Evolutionary conservation across 2,797 vertebrate genomes (phyloP).

Genomic region (Acropternis orthonyx): DNA sequence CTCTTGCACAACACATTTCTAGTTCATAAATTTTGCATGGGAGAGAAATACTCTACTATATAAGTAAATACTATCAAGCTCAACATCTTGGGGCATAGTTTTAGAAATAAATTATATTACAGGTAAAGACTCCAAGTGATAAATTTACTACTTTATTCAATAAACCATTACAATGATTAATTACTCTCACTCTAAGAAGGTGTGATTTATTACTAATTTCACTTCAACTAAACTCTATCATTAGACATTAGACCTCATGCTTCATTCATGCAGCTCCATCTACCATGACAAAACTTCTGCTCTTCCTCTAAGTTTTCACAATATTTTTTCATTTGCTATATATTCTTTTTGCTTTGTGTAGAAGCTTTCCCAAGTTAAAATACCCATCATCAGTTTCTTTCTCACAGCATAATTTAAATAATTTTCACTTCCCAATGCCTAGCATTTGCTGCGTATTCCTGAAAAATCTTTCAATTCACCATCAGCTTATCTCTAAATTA

Average conservation of each 20-base stretch:
- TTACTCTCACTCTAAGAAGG: not conserved
- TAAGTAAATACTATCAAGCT: not conserved
- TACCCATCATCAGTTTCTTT: not conserved
- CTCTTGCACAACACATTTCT: not conserved
- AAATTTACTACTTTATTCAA: constrained; percentile 33
- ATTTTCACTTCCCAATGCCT: not conserved
- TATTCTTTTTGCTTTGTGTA: not conserved
- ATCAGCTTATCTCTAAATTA: not conserved
- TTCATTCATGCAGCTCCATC: not conserved
- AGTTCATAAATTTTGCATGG: not conserved
- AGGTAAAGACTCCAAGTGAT: constrained; percentile 8
- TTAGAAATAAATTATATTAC: not conserved
- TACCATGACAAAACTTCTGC: not conserved
- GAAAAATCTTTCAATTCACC: not conserved
- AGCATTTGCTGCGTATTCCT: not conserved
- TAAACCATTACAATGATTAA: constrained; percentile 29
- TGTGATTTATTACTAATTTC: constrained; percentile 24
- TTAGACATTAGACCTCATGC: not conserved
- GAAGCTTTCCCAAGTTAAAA: not conserved
- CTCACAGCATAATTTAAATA: not conserved
- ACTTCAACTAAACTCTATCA: not conserved
- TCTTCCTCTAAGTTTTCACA: not conserved
- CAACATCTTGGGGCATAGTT: not conserved
- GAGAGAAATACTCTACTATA: not conserved
- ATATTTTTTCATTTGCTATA: not conserved